Conservation (phyloP, 2,113 vertebrate genomes). For the Dasyurus viverrinus region DNA sequence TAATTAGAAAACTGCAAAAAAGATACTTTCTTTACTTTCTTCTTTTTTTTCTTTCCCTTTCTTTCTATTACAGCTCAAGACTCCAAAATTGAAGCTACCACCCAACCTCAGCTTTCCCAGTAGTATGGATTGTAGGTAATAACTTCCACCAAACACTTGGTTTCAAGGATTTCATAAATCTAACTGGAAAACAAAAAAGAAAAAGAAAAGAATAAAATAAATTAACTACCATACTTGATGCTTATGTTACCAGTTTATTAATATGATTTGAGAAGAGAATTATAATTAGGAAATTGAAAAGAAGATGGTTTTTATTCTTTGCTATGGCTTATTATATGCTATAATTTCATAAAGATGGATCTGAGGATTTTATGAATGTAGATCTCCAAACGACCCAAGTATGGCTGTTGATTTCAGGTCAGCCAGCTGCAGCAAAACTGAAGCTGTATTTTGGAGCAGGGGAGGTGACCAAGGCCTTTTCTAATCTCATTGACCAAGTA, state of each 20-base stretch:
- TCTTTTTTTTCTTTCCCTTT: neutral
- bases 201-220: neutral
- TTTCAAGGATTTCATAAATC: neutral
- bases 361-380: neutral
- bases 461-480: conserved; percentile 82
- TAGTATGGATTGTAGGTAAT: neutral
- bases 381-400: conserved; percentile 52
- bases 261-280: neutral
- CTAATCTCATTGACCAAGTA: conserved; percentile 83
- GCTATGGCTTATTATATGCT: neutral
- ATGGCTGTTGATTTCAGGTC: conserved; percentile 79
- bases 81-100: neutral
- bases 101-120: neutral
- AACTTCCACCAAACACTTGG: neutral
- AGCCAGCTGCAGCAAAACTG: conserved; percentile 58
- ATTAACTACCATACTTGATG: neutral
- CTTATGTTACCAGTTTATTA: neutral
- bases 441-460: conserved; percentile 84
- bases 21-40: neutral
- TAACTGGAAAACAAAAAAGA: neutral
- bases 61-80: neutral
- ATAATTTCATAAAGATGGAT: conserved; percentile 25
- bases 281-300: conserved; percentile 21
- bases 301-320: neutral
- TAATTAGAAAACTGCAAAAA: neutral